Evolutionary conservation across 2,888 invertebrate species (phyloP).

Genomic region (Drosophila stalkeri): DNA sequence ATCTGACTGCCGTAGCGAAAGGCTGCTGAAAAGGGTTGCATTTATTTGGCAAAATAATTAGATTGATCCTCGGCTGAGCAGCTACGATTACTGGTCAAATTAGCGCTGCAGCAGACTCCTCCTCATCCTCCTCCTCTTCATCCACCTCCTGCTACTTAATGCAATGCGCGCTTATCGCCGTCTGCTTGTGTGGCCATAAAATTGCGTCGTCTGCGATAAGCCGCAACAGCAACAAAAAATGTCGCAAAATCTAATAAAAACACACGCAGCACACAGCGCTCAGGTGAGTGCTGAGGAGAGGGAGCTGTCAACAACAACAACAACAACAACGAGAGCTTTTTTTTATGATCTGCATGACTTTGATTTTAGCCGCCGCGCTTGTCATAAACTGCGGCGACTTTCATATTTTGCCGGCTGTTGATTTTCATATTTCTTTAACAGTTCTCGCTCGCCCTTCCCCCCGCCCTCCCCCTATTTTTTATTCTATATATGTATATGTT

Average conservation of each 20-base stretch:
- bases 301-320: slow-evolving; percentile 1
- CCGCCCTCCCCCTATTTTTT: slow-evolving; percentile 30
- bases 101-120: slow-evolving; percentile 64
- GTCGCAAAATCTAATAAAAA: slow-evolving; percentile 73
- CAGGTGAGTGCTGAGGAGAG: background rate
- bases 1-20: slow-evolving; percentile 19
- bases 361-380: slow-evolving; percentile 79
- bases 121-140: slow-evolving; percentile 4
- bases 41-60: slow-evolving; percentile 84
- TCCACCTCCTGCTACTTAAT: slow-evolving; percentile 27
- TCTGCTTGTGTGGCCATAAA: slow-evolving; percentile 56
- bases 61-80: slow-evolving; percentile 79
- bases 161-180: slow-evolving; percentile 30
- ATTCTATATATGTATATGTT: slow-evolving; percentile 52
- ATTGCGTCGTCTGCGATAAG: slow-evolving; percentile 59
- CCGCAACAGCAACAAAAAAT: slow-evolving; percentile 45
- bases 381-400: slow-evolving; percentile 72
- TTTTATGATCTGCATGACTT: slow-evolving; percentile 70
- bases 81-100: slow-evolving; percentile 72
- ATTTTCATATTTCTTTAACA: slow-evolving; percentile 66
- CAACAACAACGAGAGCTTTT: slow-evolving; percentile 45
- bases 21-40: slow-evolving; percentile 64
- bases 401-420: slow-evolving; percentile 78
- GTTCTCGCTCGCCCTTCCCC: slow-evolving; percentile 9
- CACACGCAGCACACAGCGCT: background rate